These are phyloP conservation scores for Heterodera schachtii DNA, from an alignment of 1,140 invertebrate genomes.

Conservation along the genomic window DNA sequence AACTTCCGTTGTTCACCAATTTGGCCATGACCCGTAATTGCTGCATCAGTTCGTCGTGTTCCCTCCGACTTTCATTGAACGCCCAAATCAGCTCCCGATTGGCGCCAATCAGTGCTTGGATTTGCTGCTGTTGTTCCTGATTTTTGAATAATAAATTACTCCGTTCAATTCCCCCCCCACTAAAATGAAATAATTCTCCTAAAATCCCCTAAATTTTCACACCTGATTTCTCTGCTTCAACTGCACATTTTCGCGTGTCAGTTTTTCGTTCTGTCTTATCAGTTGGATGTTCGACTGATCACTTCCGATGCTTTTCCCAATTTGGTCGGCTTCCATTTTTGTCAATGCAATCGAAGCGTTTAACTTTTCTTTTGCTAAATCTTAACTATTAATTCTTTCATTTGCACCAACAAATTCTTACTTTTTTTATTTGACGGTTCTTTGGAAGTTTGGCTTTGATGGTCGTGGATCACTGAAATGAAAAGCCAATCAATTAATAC, in stretches of 20 bases:
- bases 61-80: slow-evolving; percentile 25
- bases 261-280: slow-evolving; percentile 16
- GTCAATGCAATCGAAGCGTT: background rate
- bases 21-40: slow-evolving; percentile 21
- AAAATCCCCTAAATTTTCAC: no score
- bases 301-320: background rate
- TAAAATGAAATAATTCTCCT: background rate
- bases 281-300: slow-evolving; percentile 1
- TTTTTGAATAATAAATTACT: background rate
- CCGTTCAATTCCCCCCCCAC: background rate
- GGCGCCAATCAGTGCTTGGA: slow-evolving; percentile 21
- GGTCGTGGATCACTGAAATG: background rate
- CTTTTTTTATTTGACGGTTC: background rate
- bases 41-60: slow-evolving; percentile 28
- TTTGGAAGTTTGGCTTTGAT: background rate
- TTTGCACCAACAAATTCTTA: background rate
- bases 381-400: background rate
- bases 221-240: slow-evolving; percentile 27
- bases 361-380: background rate
- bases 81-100: slow-evolving; percentile 32
- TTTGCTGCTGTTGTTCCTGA: slow-evolving; percentile 32
- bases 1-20: background rate
- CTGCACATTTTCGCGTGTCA: slow-evolving; percentile 17
- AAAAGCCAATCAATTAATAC: no score
- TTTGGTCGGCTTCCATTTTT: background rate